Base-by-base conservation (phyloP, 2,888 invertebrate genomes). In the Amitus sp. region DNA sequence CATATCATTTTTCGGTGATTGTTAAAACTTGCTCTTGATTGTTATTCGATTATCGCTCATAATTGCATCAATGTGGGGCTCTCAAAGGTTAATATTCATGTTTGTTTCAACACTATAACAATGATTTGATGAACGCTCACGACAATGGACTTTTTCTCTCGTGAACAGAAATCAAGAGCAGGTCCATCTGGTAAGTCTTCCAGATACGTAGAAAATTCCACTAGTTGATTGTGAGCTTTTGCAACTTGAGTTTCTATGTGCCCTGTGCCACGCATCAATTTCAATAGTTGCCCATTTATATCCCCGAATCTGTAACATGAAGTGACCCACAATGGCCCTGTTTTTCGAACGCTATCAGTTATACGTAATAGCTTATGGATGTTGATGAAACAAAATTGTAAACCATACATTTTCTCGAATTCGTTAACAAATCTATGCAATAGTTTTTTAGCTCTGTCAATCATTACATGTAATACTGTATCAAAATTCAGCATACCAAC, bases 241-340 rank as follows among this genome's bases (percentile, higher is more conserved):
- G 43, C 48, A 1, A 61, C 12, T 39, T 61, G 61, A 0, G 54
- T 51, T 30, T 57, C 51, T 9, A 61, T 47, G 30, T 65, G 54
- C 13, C 45, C 5, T 7, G 62, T 65, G 1, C 62, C 62, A 37
- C 62, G 62, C 9, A 65, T 47, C 7, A 47, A 37, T 37, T 47
- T 58, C 12, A 59, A 50, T 1, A 59, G 43, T 20, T 45, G 45
- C 0, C 53, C 57, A 52, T 62, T 62, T 7, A 62, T 34, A 42
- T 62, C 39, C 39, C 64, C 63, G 43, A 50, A 64, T 42, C 49
- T 51, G 17, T 57, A 66, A 39, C 66, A 60, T 3, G 57, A 39
- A 17, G 52, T 37, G 1, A 30, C 57, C 63, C 66, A 66, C 18
- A 64, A 49, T 1, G 58, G 63, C 1, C 66, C 66, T 10, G 56